These are phyloP conservation scores for Mola mola DNA, from an alignment of 2,113 vertebrate genomes.

Conservation along the genomic window DNA sequence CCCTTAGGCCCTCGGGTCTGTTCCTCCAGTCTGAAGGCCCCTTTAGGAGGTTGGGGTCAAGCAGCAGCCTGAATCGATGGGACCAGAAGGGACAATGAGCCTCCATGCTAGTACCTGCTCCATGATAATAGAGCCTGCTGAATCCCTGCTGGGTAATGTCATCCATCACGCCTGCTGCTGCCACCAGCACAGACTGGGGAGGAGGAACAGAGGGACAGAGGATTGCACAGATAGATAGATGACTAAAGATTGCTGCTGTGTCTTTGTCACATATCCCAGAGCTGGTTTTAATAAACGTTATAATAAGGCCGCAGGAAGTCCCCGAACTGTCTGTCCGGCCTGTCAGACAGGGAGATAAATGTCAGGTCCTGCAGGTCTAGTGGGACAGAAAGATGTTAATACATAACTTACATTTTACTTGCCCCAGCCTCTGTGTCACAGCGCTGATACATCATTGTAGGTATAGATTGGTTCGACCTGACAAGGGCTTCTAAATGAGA, in stretches of 20 bases:
- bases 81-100: constrained; percentile 47
- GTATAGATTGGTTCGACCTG: constrained; percentile 63
- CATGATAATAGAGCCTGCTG: constrained; percentile 51
- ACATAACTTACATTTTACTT: constrained; percentile 63
- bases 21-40: constrained; percentile 45
- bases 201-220: constrained; percentile 33
- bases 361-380: constrained; percentile 41
- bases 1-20: too few relatives aligned
- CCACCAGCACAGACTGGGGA: constrained; percentile 44
- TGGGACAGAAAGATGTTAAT: constrained; percentile 65
- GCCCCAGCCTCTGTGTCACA: constrained; percentile 22
- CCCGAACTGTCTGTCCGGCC: constrained; percentile 38
- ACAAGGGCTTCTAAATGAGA: constrained; percentile 63
- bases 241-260: constrained; percentile 29
- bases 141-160: constrained; percentile 67
- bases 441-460: constrained; percentile 55
- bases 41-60: constrained; percentile 65
- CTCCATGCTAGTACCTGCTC: constrained; percentile 70
- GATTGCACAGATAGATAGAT: constrained; percentile 56
- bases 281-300: constrained; percentile 71
- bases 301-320: constrained; percentile 53
- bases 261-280: constrained; percentile 45
- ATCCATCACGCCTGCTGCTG: constrained; percentile 68
- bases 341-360: constrained; percentile 71
- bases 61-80: constrained; percentile 68